These are phyloP conservation scores for Sebastiscus albofasciatus DNA, from an alignment of 2,797 vertebrate genomes.

Conservation along the genomic window DNA sequence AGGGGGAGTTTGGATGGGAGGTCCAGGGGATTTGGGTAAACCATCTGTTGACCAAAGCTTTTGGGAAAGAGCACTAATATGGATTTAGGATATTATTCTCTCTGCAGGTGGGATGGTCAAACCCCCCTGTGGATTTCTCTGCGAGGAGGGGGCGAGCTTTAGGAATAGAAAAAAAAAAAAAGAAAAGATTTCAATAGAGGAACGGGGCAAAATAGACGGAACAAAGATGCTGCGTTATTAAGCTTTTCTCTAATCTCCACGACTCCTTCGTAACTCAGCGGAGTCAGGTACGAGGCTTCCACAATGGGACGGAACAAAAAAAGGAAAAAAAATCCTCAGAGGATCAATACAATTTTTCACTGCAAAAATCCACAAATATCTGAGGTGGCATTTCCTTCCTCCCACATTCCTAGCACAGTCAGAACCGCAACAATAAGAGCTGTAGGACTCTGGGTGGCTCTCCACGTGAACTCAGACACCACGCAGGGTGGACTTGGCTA, in stretches of 20 bases:
- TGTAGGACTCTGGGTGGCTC: constrained; percentile 31
- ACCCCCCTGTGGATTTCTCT: constrained; percentile 74
- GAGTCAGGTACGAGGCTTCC: constrained; percentile 45
- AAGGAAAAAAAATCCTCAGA: constrained; percentile 14
- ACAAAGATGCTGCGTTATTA: constrained; percentile 60
- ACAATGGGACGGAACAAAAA: constrained; percentile 30
- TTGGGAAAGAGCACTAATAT: constrained; percentile 84
- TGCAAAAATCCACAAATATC: constrained; percentile 18
- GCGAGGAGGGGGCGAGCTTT: constrained; percentile 41
- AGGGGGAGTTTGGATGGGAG: constrained; percentile 47
- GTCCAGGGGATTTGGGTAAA: constrained; percentile 81
- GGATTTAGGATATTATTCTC: constrained; percentile 86
- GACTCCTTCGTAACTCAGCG: constrained; percentile 41
- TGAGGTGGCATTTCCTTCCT: constrained; percentile 13
- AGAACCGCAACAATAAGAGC: constrained; percentile 18
- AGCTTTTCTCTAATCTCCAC: constrained; percentile 56
- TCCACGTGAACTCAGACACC: constrained; percentile 21
- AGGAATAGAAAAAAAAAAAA: constrained; percentile 48
- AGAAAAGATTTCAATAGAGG: constrained; percentile 50
- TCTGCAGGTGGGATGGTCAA: constrained; percentile 83
- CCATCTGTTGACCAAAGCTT: constrained; percentile 86
- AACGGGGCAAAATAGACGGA: constrained; percentile 30
- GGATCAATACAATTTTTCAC: constrained; percentile 27
- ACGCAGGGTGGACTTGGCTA: constrained; percentile 8
- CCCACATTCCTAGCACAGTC: constrained; percentile 28